Base-by-base conservation (phyloP, 2,888 invertebrate genomes). In the Aspidiotus destructor region DNA sequence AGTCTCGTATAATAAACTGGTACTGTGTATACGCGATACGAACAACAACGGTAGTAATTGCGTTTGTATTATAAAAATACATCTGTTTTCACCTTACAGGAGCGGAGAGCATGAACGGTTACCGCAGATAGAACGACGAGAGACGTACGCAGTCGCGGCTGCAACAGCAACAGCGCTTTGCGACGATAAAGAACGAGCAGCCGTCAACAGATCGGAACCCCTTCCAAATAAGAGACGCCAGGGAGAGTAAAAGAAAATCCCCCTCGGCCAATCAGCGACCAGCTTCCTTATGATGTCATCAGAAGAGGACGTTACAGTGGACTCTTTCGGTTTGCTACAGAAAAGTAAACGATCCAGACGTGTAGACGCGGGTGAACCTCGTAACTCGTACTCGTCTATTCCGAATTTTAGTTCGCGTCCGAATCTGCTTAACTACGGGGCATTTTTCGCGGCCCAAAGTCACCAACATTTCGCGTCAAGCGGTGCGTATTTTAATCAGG, bases 291-390 rank as follows among this genome's bases (percentile, higher is more conserved):
- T 90, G 89, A 91, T 91, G 91, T 91, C 90, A 91, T 90, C 90
- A 87, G 91, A 90, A 87, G 91, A 91, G 89, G 90, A 91, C 87
- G 88, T 88, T 85, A 62, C 62, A 28, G 62, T 69, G 62, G 89
- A 87, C 83, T 86, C 86, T 85, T 89, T 88, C 86, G 89, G 89
- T 85, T 89, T 90, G 88, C 87, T 88, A 83, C 85, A 89, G 84
- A 89, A 89, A 85, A 86, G 87, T 81, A 92, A 91, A 83, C 88
- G 92, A 82, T 89, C 89, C 83, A 86, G 92, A 85, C 88, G 92
- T 82, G 92, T 92, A 83, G 92, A 92, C 89, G 92, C 92, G 84
- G 92, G 92, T 77, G 92, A 93, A 84, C 89, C 89, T 81, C 87
- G 92, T 81, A 92, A 92, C 85, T 89, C 89, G 81, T 92, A 92